Conservation (phyloP, 2,113 vertebrate genomes). For the Tursiops truncatus region DNA sequence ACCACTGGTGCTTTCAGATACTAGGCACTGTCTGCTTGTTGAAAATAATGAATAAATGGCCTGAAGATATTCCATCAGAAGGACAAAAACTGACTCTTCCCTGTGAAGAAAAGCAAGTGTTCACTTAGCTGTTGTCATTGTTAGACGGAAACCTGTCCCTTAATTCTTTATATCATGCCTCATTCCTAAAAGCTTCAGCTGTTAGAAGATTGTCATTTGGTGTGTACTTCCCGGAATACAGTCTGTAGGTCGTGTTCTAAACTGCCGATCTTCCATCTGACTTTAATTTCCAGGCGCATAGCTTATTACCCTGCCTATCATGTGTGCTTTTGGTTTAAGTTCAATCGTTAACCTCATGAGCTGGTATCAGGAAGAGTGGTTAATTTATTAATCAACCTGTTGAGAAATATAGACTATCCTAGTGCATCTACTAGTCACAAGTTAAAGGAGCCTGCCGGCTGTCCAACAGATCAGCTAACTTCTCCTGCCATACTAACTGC, state of each 20-base stretch:
- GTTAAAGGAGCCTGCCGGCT: background rate
- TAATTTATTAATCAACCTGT: background rate
- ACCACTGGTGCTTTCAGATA: background rate
- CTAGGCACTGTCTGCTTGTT: background rate
- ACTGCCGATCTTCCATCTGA: background rate
- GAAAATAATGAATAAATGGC: background rate
- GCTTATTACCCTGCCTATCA: background rate
- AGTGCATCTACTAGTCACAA: background rate
- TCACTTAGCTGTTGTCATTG: background rate
- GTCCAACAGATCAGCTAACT: background rate
- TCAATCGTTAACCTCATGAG: background rate
- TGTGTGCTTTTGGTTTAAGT: background rate
- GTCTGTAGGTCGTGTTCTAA: background rate
- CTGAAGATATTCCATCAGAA: background rate
- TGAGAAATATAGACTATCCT: background rate
- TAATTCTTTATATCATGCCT: background rate
- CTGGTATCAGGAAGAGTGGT: background rate
- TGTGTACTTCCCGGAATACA: background rate
- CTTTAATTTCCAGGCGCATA: background rate
- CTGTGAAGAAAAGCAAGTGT: background rate
- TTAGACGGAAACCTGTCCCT: background rate
- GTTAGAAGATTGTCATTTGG: background rate
- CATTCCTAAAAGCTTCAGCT: background rate
- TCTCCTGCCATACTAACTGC: background rate
- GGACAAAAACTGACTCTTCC: background rate